Base-by-base conservation (phyloP, 2,888 invertebrate species). In the Heliconius ethilla region DNA sequence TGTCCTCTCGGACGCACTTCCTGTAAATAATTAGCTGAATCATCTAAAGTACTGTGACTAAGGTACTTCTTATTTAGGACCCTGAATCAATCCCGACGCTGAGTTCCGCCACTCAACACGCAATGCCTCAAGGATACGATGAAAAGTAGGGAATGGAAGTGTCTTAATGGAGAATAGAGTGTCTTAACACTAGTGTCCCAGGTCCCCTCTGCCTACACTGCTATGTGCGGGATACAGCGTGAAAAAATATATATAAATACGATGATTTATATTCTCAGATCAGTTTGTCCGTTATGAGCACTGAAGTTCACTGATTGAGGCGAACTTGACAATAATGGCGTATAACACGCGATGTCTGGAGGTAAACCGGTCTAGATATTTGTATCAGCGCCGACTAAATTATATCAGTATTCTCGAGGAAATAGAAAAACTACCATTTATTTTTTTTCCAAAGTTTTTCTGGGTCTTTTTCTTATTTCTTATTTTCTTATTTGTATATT, bases 241-340 rank as follows among this genome's bases (percentile, higher is more conserved):
- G 15, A 51, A 51, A 15, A 45, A 5, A 18, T 2, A 18, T 51
- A 45, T 45, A 51, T 51, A 6, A 6, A 18, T 51, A 51, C 18
- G 15, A 51, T 9, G 22, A 51, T 51, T 7, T 22, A 51, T 51
- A 51, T 51, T 51, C 51, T 51, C 51, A 51, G 51, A 18, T 18
- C 18, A 51, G 51, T 51, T 51, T 25, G 40, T 69, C 3, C 5
- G 25, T 25, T 69, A 51, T n/a, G 65, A 55, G 70, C 33, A n/a
- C 40, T 70, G 70, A 62, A 74, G 69, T 70, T 62, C 59, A 62
- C 66, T 69, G 76, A 76, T 78, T 74, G 29, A 22, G 66, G 74
- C 70, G 79, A 75, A 70, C 77, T 79, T 79, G 79, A 72, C 75
- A 77, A 37, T 79, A 77, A 79, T 75, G 70, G 70, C 74, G 74